phyloP scores from a whole-genome alignment of 2,113 vertebrate species.

The Hymenochirus boettgeri region DNA sequence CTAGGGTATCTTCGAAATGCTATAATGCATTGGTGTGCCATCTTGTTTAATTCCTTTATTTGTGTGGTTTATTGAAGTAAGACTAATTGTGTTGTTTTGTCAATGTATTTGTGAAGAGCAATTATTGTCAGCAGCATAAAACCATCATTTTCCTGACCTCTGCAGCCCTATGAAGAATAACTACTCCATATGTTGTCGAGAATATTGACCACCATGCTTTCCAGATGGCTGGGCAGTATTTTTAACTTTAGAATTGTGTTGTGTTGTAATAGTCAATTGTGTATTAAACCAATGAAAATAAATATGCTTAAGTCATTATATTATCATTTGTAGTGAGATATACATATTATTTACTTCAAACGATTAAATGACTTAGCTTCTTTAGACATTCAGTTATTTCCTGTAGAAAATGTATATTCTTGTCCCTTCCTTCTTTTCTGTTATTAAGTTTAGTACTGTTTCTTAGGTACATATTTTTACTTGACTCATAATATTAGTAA shows the following conservation, averaged over 20 bases:
- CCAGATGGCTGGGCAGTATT: conserved; percentile 51
- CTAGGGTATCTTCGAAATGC: too few species aligned
- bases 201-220: conserved; percentile 53
- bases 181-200: conserved; percentile 64
- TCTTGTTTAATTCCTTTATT: conserved; percentile 68
- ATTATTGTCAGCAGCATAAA: conserved; percentile 70
- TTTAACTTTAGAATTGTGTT: conserved; percentile 53
- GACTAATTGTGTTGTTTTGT: conserved; percentile 79
- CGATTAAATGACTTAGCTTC: too few species aligned
- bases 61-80: conserved; percentile 74
- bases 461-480: too few species aligned
- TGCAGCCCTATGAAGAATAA: conserved; percentile 61
- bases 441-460: too few species aligned
- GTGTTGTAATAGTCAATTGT: conserved; percentile 49
- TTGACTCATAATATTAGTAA: too few species aligned
- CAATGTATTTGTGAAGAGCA: conserved; percentile 70
- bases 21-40: conserved; percentile 47
- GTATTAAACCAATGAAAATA: conserved; percentile 34
- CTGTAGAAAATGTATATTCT: too few species aligned
- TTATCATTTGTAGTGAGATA: conserved; percentile 33
- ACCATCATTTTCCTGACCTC: conserved; percentile 76
- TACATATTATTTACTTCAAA: too few species aligned
- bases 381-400: too few species aligned
- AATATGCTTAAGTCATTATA: conserved; percentile 32
- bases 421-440: too few species aligned